phyloP scores from a whole-genome alignment of 2,113 vertebrate genomes.

The Pandion haliaetus region DNA sequence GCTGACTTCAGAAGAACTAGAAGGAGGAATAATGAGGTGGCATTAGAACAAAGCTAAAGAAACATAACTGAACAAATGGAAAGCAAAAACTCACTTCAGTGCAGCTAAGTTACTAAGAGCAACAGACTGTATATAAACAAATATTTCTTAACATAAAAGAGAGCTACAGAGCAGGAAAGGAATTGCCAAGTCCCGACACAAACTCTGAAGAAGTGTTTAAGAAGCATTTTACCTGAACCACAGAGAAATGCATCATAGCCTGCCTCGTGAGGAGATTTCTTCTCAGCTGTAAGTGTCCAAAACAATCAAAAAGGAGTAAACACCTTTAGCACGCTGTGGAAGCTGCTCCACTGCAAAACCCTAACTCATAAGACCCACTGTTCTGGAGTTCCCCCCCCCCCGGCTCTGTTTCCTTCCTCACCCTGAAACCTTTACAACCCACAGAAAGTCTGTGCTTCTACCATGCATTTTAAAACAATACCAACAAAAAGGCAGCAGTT shows the following conservation, averaged over 20 bases:
- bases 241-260: constrained; percentile 79
- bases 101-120: neutral
- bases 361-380: neutral
- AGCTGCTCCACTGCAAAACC: neutral
- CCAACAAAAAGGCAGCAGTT: neutral
- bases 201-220: neutral
- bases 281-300: constrained; percentile 47
- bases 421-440: neutral
- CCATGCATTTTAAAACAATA: neutral
- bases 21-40: neutral
- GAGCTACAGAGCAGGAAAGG: neutral
- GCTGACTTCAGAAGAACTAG: constrained; percentile 76
- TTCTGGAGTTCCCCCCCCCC: neutral
- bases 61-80: neutral
- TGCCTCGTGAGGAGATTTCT: constrained; percentile 70
- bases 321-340: neutral
- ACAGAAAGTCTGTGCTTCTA: neutral
- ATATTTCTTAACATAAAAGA: neutral
- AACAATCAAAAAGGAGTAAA: neutral
- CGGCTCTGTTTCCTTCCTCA: neutral
- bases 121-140: neutral
- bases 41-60: neutral
- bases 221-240: constrained; percentile 70
- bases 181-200: neutral
- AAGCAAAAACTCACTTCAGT: neutral